A percentile compares a stretch with the other conserved stretches of the same genome.
These are phyloP conservation scores for Riptortus pedestris DNA, from an alignment of 1,140 invertebrate species.

Conservation along the genomic window DNA sequence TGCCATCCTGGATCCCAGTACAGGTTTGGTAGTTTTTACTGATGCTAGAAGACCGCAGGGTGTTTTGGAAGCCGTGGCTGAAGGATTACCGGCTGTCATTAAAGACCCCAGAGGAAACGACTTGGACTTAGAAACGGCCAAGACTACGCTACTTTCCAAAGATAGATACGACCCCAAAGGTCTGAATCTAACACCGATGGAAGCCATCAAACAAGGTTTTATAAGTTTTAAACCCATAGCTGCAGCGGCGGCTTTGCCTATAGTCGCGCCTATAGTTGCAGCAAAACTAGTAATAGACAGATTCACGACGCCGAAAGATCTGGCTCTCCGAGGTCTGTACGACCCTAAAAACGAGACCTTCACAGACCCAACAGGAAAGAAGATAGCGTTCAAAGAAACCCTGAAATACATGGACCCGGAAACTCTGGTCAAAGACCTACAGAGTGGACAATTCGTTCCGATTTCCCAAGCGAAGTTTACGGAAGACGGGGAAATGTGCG, in stretches of 20 bases:
- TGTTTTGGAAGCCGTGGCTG: conserved; percentile 51
- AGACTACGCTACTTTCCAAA: not conserved
- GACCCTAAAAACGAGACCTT: conserved; percentile 63
- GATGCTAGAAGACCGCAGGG: conserved; percentile 54
- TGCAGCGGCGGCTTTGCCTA: not conserved
- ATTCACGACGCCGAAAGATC: conserved; percentile 50
- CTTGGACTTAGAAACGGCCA: conserved; percentile 1
- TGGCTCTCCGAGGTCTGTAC: conserved; percentile 61
- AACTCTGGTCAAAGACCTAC: conserved; percentile 62
- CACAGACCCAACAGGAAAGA: conserved; percentile 61
- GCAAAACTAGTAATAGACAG: conserved; percentile 43
- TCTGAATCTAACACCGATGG: conserved; percentile 1
- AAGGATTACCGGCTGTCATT: not conserved
- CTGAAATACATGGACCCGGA: conserved; percentile 66
- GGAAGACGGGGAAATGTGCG: conserved; percentile 66
- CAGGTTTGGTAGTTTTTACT: conserved; percentile 58
- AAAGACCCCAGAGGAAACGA: not conserved
- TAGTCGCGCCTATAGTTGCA: conserved; percentile 38
- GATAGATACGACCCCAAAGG: not conserved
- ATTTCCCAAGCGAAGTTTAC: conserved; percentile 56
- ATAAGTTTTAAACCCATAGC: not conserved
- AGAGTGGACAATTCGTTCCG: conserved; percentile 52
- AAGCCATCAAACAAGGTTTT: conserved; percentile 12
- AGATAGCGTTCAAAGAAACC: conserved; percentile 66
- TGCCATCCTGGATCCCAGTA: conserved; percentile 63